Evolutionary conservation across 2,888 invertebrate genomes (phyloP).

Genomic region (Latrodectus hesperus): DNA sequence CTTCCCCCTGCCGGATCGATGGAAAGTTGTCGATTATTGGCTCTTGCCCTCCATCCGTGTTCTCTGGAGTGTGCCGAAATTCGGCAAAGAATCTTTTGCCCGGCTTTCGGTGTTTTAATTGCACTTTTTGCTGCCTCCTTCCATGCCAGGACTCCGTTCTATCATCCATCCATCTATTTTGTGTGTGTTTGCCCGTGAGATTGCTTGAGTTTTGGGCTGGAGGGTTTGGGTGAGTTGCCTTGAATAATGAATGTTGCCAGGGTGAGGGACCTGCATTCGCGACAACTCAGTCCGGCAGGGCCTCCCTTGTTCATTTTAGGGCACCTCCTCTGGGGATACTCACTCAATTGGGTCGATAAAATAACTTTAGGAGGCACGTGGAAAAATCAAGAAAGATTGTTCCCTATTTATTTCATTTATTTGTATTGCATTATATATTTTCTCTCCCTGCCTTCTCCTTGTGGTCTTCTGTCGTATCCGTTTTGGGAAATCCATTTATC

Average conservation of each 20-base stretch:
- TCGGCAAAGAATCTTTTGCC: constrained; percentile 6
- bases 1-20: constrained; percentile 23
- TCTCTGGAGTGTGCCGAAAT: constrained; percentile 38
- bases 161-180: constrained; percentile 10
- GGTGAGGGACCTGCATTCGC: not conserved
- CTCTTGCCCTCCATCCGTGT: not conserved
- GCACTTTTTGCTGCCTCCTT: constrained; percentile 15
- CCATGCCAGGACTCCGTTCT: not conserved
- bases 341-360: constrained; percentile 40
- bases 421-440: not conserved
- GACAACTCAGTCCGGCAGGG: not conserved
- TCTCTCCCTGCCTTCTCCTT: not conserved
- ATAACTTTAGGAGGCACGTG: constrained; percentile 14
- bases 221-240: not conserved
- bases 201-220: constrained; percentile 9
- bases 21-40: constrained; percentile 46
- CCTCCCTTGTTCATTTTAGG: constrained; percentile 39
- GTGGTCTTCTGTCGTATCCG: not conserved
- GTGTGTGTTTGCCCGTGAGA: constrained; percentile 31
- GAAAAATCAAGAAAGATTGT: constrained; percentile 4
- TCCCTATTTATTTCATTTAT: constrained; percentile 26
- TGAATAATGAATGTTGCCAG: constrained; percentile 46
- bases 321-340: not conserved
- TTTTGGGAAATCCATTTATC: not conserved
- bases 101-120: constrained; percentile 41